Base-by-base conservation (phyloP, 2,113 vertebrate species). In the Oncorhynchus mykiss region DNA sequence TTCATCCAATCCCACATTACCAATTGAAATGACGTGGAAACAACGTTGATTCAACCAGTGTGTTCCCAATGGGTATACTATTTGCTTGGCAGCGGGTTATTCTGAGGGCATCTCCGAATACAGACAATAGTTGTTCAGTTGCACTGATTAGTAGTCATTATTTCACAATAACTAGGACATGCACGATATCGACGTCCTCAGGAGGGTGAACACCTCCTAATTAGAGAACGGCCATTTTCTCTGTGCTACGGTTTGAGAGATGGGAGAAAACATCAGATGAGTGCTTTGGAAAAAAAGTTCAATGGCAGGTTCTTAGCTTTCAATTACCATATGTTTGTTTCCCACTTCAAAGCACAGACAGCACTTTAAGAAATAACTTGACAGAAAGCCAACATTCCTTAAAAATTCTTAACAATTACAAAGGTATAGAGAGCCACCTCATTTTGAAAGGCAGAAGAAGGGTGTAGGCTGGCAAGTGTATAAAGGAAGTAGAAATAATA, bases 171-270 rank as follows among this genome's bases (percentile, higher is more conserved):
- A 29, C 34, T 64, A 16, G 13, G 48, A 65, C 31, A n/a, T 45
- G 34, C 22, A 73, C 9, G 22, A 16, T 24, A 64, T 54, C 29
- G 66, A 45, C 20, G 8, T 78, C 34, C 84, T 75, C 65, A 39
- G 18, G 77, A 68, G 73, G 22, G 66, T 45, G 54, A 65, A 59
- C 71, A 29, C 25, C 4, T 22, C 60, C 68, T 74, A 78, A 81
- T 82, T 76, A 82, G 62, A 67, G 75, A 27, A 48, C 27, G 11
- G 60, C 25, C 49, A 57, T 27, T 22, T 65, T 64, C 72, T 65
- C 49, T 27, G 69, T 48, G 72, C 54, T 20, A n/a, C 5, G 13
- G 29, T 22, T 27, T 34, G 29, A 68, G 31, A 71, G 51, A 20
- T 68, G 48, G 60, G 34, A 12, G 48, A 25, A 73, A 70, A 68